These are phyloP conservation scores for Orycteropus afer DNA, from an alignment of 2,113 vertebrate species.

Conservation along the genomic window DNA sequence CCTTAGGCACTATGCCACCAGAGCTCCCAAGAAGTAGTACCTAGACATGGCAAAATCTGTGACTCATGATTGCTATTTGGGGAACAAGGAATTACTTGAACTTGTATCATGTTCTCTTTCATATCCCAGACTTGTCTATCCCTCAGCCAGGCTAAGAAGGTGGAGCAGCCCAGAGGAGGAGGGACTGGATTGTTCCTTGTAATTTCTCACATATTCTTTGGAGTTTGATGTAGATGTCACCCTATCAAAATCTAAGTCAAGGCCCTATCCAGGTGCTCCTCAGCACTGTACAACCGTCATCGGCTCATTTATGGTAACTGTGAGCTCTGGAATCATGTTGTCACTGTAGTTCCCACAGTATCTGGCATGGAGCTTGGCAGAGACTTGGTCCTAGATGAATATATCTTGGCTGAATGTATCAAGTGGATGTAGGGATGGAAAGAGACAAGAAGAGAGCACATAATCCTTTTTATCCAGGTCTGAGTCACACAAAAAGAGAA, in stretches of 20 bases:
- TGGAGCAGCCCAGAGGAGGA: neutral
- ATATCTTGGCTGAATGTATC: neutral
- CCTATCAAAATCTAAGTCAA: neutral
- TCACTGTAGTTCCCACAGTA: neutral
- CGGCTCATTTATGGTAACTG: neutral
- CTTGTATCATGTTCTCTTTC: neutral
- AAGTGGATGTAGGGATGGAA: neutral
- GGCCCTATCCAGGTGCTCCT: accelerated
- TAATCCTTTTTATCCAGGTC: neutral
- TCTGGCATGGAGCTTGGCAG: neutral
- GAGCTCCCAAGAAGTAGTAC: neutral
- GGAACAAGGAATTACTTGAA: neutral
- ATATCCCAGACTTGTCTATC: neutral
- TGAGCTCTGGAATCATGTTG: neutral
- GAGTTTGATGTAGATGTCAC: neutral
- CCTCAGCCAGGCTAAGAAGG: neutral
- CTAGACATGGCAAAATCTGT: neutral
- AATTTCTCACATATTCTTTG: neutral
- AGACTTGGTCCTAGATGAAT: neutral
- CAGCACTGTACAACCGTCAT: neutral
- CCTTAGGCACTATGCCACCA: too few species aligned
- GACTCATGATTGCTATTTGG: neutral
- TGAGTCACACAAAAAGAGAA: neutral
- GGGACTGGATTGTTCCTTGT: neutral
- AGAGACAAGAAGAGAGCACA: neutral